Percentiles rank a stretch among this genome's conserved stretches.
These are phyloP conservation scores for Aphrocallistes beatrix DNA, from an alignment of 37 sponge, comb jelly and placozoan genomes.

Conservation along the genomic window DNA sequence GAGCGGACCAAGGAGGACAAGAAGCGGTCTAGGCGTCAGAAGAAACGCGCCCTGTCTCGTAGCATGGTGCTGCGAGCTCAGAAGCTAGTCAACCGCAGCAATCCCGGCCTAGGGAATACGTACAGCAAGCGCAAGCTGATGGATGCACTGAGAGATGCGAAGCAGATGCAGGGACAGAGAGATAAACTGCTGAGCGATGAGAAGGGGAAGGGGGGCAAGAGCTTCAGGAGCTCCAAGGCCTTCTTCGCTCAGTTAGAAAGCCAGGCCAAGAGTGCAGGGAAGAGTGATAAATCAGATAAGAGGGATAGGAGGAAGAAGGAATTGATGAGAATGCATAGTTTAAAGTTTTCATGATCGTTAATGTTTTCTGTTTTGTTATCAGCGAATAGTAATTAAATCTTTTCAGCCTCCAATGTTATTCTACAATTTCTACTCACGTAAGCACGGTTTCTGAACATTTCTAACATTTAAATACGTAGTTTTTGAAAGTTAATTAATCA, in stretches of 20 bases:
- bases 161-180: background rate
- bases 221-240: conserved; percentile 38
- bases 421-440: too few relatives aligned
- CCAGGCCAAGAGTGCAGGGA: conserved; percentile 27
- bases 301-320: background rate
- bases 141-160: conserved; percentile 24
- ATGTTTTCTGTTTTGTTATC: too few relatives aligned
- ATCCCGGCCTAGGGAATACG: conserved; percentile 40
- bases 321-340: background rate
- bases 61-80: conserved; percentile 24
- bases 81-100: conserved; percentile 29
- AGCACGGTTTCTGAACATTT: too few relatives aligned
- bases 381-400: too few relatives aligned
- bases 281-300: background rate
- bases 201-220: conserved; percentile 21
- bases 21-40: conserved; percentile 35
- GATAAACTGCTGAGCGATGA: background rate
- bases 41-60: conserved; percentile 29
- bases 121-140: conserved; percentile 25
- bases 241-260: conserved; percentile 57
- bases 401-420: too few relatives aligned
- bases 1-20: conserved; percentile 50
- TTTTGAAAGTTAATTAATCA: too few relatives aligned
- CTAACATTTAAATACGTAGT: too few relatives aligned
- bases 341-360: too few relatives aligned